Base-by-base conservation (phyloP, 2,888 invertebrate genomes). In the Gerosis bhagava region DNA sequence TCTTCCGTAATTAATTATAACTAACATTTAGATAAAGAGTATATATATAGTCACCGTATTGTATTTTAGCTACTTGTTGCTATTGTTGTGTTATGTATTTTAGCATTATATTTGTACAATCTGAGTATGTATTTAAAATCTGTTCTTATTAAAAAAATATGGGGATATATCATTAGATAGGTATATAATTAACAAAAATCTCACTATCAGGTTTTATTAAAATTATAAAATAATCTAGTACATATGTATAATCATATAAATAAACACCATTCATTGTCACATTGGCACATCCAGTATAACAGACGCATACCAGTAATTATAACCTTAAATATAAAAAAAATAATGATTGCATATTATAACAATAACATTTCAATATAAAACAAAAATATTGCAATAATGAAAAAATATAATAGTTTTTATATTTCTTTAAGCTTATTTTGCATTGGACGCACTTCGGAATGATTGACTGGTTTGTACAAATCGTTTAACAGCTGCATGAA, bases 121-220 rank as follows among this genome's bases (percentile, higher is more conserved):
- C n/a, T n/a, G n/a, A n/a, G n/a, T n/a, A 44, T 40, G 26, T 40
- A 46, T 46, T 46, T 40, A 46, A 46, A 46, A 39, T 13, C n/a
- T n/a, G n/a, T n/a, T n/a, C n/a, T n/a, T n/a, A n/a, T n/a, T n/a
- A n/a, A n/a, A n/a, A n/a, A n/a, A n/a, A n/a, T n/a, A n/a, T n/a
- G n/a, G n/a, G n/a, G n/a, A n/a, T n/a, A n/a, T n/a, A n/a, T n/a
- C n/a, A n/a, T n/a, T n/a, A n/a, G n/a, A n/a, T n/a, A n/a, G n/a
- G n/a, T n/a, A n/a, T 60, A 62, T 49, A 51, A 57, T 62, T 59
- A 79, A 72, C 63, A 66, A 65, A 59, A 54, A 57, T 63, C 62
- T 70, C 65, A 68, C 73, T 78, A 77, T 81, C 62, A 65, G 70
- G 70, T 78, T 82, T 81, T 81, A 80, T 79, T 82, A 77, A 77